Evolutionary conservation across 2,113 vertebrate species (phyloP).

Genomic region (Anarhynchus alexandrinus): DNA sequence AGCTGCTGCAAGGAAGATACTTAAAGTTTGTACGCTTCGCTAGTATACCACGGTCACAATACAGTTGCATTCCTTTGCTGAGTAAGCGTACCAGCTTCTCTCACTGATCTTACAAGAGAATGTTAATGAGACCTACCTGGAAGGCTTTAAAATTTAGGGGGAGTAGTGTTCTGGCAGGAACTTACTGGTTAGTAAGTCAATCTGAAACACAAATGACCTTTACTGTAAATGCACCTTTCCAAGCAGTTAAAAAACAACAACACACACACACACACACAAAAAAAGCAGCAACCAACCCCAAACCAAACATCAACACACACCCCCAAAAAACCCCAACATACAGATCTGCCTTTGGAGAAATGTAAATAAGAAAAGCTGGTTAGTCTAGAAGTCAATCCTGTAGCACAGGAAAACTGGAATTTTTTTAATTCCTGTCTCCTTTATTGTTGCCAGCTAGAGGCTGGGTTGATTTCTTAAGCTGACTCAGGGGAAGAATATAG

Average conservation of each 20-base stretch:
- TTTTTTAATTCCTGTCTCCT: not conserved
- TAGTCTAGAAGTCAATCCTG: constrained; percentile 5
- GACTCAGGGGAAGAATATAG: not conserved
- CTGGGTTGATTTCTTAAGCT: not conserved
- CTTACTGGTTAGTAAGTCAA: not conserved
- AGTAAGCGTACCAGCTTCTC: not conserved
- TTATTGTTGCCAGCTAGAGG: not conserved
- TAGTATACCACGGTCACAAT: not conserved
- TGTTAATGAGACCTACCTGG: not conserved
- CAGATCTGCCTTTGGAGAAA: not conserved
- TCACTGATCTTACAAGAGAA: not conserved
- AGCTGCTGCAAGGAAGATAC: not conserved
- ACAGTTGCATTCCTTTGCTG: not conserved
- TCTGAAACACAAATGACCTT: not conserved
- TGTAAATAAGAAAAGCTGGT: constrained; percentile 26
- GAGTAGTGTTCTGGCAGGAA: not conserved
- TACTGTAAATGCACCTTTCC: not conserved
- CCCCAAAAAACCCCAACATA: not conserved
- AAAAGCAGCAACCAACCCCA: not conserved
- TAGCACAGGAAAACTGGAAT: not conserved
- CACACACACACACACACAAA: not conserved
- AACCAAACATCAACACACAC: not conserved
- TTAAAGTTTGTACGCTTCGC: not conserved
- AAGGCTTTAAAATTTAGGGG: not conserved
- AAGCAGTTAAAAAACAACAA: not conserved